phyloP scores from a whole-genome alignment of 1,140 invertebrate genomes.

The Cheumatopsyche charites region DNA sequence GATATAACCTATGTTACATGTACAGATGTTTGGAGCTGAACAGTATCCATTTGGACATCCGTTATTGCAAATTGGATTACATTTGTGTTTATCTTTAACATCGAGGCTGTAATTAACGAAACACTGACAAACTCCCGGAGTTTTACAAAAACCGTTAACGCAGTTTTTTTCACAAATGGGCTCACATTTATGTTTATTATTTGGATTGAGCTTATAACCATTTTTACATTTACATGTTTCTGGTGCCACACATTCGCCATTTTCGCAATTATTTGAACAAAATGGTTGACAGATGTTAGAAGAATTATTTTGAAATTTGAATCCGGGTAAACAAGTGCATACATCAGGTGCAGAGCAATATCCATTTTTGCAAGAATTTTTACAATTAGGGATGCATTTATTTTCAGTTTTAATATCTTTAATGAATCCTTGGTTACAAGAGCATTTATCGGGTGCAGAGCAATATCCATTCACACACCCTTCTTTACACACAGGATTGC shows the following conservation, averaged over 20 bases:
- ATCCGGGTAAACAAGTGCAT: constrained; percentile 54
- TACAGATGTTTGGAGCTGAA: constrained; percentile 51
- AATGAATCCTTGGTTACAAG: constrained; percentile 52
- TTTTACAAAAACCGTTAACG: constrained; percentile 23
- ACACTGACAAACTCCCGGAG: neutral
- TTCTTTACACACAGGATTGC: constrained; percentile 54
- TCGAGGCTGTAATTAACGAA: neutral
- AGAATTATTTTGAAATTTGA: constrained; percentile 49
- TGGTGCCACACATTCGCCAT: constrained; percentile 49
- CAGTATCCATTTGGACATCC: constrained; percentile 12
- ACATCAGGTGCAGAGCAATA: constrained; percentile 54
- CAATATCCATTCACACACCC: constrained; percentile 55
- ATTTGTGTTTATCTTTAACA: constrained; percentile 3
- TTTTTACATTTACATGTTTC: constrained; percentile 55
- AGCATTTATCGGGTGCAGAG: constrained; percentile 52
- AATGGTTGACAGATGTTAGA: constrained; percentile 31
- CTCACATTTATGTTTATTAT: constrained; percentile 44
- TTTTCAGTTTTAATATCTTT: constrained; percentile 43
- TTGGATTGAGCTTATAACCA: constrained; percentile 51
- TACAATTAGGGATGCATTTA: constrained; percentile 56
- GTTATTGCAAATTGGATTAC: constrained; percentile 7
- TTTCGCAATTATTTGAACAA: constrained; percentile 6
- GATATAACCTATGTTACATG: constrained; percentile 47
- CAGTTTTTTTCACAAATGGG: constrained; percentile 51
- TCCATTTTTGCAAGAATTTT: constrained; percentile 56